Evolutionary conservation across 2,797 vertebrate species (phyloP).

Genomic region (Botia almorhae): DNA sequence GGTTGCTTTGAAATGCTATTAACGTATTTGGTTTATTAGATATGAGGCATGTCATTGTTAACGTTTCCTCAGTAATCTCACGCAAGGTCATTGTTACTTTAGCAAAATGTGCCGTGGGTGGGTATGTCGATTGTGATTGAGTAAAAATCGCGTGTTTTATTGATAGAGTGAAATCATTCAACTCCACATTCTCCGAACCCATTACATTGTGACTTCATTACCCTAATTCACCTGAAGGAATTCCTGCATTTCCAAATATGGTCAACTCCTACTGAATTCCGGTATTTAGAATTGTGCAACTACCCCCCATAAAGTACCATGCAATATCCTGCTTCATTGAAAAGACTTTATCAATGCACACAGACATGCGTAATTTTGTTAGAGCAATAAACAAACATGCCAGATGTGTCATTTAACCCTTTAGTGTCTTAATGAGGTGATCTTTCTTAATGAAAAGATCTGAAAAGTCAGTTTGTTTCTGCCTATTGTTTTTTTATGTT

Average conservation of each 20-base stretch:
- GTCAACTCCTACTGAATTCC: constrained; percentile 63
- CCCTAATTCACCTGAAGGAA: constrained; percentile 68
- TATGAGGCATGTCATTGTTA: not conserved
- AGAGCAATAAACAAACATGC: constrained; percentile 41
- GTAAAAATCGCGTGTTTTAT: constrained; percentile 52
- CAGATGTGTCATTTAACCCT: constrained; percentile 37
- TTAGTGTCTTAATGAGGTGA: constrained; percentile 19
- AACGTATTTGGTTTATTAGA: not conserved
- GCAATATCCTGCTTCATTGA: constrained; percentile 51
- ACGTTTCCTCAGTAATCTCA: not conserved
- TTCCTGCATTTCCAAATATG: constrained; percentile 80
- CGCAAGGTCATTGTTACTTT: constrained; percentile 19
- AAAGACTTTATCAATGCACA: not conserved
- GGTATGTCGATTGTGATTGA: constrained; percentile 14
- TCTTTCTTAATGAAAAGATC: not conserved
- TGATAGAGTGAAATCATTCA: constrained; percentile 46
- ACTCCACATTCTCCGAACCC: constrained; percentile 37
- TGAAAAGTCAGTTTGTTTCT: not conserved
- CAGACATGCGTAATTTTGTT: not conserved
- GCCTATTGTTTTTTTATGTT: constrained; percentile 7
- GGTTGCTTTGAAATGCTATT: not conserved
- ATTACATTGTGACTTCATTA: constrained; percentile 60
- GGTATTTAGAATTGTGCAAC: constrained; percentile 61
- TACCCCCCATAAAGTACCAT: constrained; percentile 49
- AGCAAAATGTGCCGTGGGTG: not conserved